Base-by-base conservation (phyloP, 2,113 vertebrate species). In the Suncus etruscus region DNA sequence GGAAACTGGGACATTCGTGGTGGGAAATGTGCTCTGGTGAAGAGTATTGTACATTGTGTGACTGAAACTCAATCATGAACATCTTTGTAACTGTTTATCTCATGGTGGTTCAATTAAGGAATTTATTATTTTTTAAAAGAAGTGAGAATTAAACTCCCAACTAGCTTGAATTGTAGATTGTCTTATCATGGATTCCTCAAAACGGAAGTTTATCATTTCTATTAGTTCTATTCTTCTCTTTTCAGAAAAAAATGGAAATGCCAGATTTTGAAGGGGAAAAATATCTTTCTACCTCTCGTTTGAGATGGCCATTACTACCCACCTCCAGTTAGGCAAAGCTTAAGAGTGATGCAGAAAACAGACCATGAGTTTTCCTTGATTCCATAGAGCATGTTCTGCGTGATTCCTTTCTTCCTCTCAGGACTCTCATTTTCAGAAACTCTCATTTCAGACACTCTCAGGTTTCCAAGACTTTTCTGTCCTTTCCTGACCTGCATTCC, bases 161-260 rank as follows among this genome's bases (percentile, higher is more conserved):
- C 48, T 66, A 6, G 0, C 32, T 89, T 92, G 85, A 73, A 14
- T 92, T 20, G 39, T 69, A 82, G 45, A 50, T 63, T 74, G 31
- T n/a, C 24, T 84, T 77, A 12, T 92, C 63, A 65, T 50, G 7
- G 61, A 74, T 24, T 51, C 31, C 54, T 51, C 63, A 88, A 90
- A 93, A 86, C 51, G 92, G n/a, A 73, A 83, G 61, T 31, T 32
- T 76, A n/a, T 3, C 18, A 45, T 79, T 87, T 87, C 48, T 65
- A 20, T 50, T 77, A 50, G n/a, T 77, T 50, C 25, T 77, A 11
- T 91, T 58, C 70, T 92, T 78, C 88, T 47, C 74, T 83, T 84
- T 90, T 74, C 27, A 87, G 75, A 77, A 80, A 39, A 39, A 31
- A 86, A 87, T 48, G 84, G 48, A 85, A 32, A 7, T 91, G 48